Percentiles rank a stretch among this genome's conserved stretches.
Evolutionary conservation across 2,888 invertebrate genomes (phyloP).

Genomic region (Brachyopa scutellaris): DNA sequence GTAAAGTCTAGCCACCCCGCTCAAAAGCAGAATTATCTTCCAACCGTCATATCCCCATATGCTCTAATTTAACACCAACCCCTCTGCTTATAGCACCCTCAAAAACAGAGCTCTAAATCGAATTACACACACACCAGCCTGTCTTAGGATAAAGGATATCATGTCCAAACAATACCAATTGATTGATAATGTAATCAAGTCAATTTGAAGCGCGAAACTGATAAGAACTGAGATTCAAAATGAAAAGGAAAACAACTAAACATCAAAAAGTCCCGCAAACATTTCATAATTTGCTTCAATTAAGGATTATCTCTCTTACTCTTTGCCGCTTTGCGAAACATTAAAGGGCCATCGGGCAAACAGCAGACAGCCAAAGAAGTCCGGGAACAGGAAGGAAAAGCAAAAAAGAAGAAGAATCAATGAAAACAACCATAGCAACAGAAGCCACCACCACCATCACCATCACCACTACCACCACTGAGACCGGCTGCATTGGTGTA

Average conservation of each 20-base stretch:
- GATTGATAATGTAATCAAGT: conserved; percentile 21
- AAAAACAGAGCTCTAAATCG: background rate
- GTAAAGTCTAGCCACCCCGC: too few species aligned
- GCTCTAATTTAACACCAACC: background rate
- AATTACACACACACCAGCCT: background rate
- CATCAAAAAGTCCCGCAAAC: conserved; percentile 9
- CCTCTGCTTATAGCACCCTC: background rate
- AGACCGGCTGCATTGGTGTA: conserved; percentile 12
- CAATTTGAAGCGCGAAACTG: conserved; percentile 17
- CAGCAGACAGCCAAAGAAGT: background rate
- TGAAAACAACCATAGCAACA: background rate
- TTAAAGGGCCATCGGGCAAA: conserved; percentile 5
- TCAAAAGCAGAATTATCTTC: too few species aligned
- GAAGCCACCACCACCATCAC: background rate
- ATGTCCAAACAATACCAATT: conserved; percentile 2
- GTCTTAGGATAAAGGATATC: background rate
- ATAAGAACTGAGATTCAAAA: background rate
- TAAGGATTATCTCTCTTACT: background rate
- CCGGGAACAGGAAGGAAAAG: background rate
- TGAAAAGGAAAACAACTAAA: too few species aligned
- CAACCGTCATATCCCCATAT: too few species aligned
- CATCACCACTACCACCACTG: background rate
- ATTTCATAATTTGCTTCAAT: conserved; percentile 24
- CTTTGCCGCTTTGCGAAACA: conserved; percentile 3
- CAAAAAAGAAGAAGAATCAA: background rate